A percentile compares a stretch with the other conserved stretches of the same genome.
Conservation (phyloP, 2,113 vertebrate genomes). For the Pipa parva region DNA sequence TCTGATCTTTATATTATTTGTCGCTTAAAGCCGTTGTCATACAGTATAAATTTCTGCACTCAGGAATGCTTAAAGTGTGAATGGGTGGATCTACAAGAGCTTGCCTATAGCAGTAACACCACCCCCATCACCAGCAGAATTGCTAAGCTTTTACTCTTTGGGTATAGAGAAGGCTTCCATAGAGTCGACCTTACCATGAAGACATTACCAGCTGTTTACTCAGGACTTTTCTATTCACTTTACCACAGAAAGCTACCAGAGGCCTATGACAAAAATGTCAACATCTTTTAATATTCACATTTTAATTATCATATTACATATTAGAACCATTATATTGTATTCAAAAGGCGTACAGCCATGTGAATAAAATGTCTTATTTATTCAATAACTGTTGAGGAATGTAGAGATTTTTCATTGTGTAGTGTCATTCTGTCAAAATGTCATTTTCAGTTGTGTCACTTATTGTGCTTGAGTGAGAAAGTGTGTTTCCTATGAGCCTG, state of each 20-base stretch:
- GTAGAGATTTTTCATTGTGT: too few species aligned
- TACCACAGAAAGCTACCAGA: constrained; percentile 77
- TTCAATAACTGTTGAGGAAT: too few species aligned
- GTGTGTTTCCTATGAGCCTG: too few species aligned
- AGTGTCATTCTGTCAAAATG: too few species aligned
- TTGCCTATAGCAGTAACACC: constrained; percentile 56
- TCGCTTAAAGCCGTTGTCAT: constrained; percentile 75
- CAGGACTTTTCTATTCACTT: constrained; percentile 80
- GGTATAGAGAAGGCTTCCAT: constrained; percentile 74
- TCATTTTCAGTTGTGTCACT: too few species aligned
- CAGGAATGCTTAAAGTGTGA: constrained; percentile 84
- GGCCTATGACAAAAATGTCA: constrained; percentile 47
- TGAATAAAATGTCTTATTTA: too few species aligned
- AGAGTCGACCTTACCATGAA: constrained; percentile 76
- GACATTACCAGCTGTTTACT: constrained; percentile 74
- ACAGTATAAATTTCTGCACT: constrained; percentile 77
- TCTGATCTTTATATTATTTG: constrained; percentile 91
- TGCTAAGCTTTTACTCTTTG: constrained; percentile 74
- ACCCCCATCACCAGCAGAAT: constrained; percentile 80
- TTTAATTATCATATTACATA: constrained; percentile 24
- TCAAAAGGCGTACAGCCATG: too few species aligned
- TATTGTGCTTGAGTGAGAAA: too few species aligned
- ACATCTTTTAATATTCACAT: constrained; percentile 47
- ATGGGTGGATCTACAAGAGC: constrained; percentile 76
- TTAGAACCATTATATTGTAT: too few species aligned